Evolutionary conservation across 2,113 vertebrate genomes (phyloP).

Genomic region (Eublepharis macularius): DNA sequence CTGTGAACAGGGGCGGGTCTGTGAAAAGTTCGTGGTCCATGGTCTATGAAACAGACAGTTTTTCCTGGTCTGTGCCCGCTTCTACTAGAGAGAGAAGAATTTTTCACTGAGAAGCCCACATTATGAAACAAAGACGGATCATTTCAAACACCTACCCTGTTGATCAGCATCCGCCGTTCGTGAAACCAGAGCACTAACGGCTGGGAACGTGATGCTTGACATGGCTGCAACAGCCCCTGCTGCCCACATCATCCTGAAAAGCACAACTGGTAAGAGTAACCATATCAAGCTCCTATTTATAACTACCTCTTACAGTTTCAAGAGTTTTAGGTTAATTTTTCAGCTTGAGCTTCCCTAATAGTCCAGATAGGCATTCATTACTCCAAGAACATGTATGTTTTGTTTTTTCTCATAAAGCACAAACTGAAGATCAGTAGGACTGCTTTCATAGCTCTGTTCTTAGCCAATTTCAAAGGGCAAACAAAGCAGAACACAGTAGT

Average conservation of each 20-base stretch:
- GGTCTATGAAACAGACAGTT: no score
- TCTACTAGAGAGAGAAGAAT: not conserved
- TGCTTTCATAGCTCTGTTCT: not conserved
- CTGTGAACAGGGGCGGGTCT: no score
- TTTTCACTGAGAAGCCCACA: accelerated
- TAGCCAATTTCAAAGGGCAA: not conserved
- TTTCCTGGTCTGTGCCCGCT: no score
- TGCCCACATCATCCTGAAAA: conserved; percentile 91
- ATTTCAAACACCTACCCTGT: conserved; percentile 74
- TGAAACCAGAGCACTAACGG: conserved; percentile 85
- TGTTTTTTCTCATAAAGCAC: not conserved
- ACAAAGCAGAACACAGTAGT: not conserved
- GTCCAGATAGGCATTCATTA: not conserved
- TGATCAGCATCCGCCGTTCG: conserved; percentile 87
- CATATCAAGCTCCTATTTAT: not conserved
- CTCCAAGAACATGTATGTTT: not conserved
- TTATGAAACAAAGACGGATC: not conserved
- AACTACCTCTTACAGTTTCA: not conserved
- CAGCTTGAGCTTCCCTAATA: not conserved
- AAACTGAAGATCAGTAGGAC: not conserved
- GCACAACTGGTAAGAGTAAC: not conserved
- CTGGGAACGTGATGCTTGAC: conserved; percentile 90
- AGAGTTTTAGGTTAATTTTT: not conserved
- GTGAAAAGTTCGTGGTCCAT: no score
- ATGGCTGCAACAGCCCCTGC: conserved; percentile 87